Evolutionary conservation across 2,797 vertebrate species (phyloP), one percentile per base, ranked within the genome.

Genomic region (Enteromius unitaeniatus): DNA sequence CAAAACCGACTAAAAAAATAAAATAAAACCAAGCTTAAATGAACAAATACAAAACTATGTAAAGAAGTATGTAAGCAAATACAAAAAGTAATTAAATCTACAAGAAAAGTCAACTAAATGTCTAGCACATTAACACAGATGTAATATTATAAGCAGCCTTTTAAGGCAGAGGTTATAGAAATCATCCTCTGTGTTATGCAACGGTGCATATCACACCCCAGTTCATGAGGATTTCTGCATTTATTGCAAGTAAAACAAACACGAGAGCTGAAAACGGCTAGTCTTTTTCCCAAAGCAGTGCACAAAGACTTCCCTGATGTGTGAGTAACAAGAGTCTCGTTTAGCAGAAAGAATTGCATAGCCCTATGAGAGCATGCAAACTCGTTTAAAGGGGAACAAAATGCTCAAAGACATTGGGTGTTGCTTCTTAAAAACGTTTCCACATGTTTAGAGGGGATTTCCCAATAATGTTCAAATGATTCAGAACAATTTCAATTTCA

Each of bases 201-300:
- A 83, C 2, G 4, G 49, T 28, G 21, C 17, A 42, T 1, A 40
- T 26, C 47, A 37, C 60, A 82, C 45, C 11, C n/a, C 0, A 9
- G 9, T 26, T 67, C 17, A 51, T 1, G 23, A 28, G 21, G 45
- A 58, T 67, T 37, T 37, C 26, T 78, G 17, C 62, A 7, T 69
- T 60, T 14, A 83, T 58, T 28, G 17, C 45, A 67, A 67, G 64
- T 45, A 65, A 51, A 58, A 58, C 65, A 68, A 78, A 78, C 53
- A 65, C 2, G 47, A 17, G 23, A 73, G 7, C n/a, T 55, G 23
- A 67, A 82, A 51, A 75, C 21, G 7, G 62, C 60, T 65, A 15
- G 28, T 11, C 51, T 75, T 82, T 26, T 23, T 19, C 60, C 45
- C n/a, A 28, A 67, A 53, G 11, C 37, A 21, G 5, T 53, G 55